These are phyloP conservation scores for Sylvia atricapilla DNA, from an alignment of 2,113 vertebrate genomes.

Conservation along the genomic window DNA sequence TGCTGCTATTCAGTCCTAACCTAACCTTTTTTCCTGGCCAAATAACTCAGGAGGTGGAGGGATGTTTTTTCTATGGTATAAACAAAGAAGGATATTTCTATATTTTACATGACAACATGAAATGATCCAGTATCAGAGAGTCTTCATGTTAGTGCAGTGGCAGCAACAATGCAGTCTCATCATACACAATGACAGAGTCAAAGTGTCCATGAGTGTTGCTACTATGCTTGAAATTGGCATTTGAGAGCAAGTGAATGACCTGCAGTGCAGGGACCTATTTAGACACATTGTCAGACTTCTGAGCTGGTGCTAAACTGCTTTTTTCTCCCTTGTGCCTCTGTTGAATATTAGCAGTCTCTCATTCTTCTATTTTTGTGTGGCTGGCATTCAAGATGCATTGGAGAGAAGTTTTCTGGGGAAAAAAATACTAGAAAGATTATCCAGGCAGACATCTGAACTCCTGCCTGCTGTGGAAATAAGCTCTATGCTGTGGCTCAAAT, in stretches of 20 bases:
- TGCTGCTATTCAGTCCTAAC: background rate
- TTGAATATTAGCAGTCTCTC: background rate
- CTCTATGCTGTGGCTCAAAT: background rate
- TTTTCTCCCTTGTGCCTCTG: background rate
- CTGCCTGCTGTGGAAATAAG: background rate
- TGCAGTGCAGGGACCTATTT: background rate
- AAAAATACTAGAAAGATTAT: background rate
- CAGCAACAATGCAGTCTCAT: background rate
- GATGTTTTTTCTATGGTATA: background rate
- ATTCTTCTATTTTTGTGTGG: background rate
- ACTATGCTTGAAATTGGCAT: background rate
- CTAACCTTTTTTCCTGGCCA: background rate
- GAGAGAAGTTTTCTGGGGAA: background rate
- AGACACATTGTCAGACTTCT: fast-evolving
- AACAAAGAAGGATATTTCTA: background rate
- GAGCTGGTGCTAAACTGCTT: background rate
- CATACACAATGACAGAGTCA: background rate
- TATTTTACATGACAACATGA: background rate
- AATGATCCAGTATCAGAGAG: background rate
- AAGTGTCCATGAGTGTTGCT: background rate
- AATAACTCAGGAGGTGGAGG: background rate
- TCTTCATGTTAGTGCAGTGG: background rate
- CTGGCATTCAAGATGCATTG: fast-evolving
- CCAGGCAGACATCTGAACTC: background rate
- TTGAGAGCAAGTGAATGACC: background rate